Evolutionary conservation across 1,140 invertebrate species (phyloP).

Genomic region (Pygmarrhopalites habei): DNA sequence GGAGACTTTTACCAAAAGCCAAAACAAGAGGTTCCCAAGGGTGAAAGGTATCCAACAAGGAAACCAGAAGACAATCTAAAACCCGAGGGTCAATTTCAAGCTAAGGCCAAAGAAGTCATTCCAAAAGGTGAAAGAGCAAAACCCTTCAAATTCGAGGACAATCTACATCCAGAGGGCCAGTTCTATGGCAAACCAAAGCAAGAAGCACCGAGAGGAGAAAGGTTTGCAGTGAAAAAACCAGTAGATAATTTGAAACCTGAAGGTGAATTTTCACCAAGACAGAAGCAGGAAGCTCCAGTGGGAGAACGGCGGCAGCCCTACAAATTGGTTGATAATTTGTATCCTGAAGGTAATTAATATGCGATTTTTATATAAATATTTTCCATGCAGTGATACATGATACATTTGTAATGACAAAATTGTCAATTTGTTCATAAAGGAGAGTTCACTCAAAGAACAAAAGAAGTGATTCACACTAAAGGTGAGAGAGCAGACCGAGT

Average conservation of each 20-base stretch:
- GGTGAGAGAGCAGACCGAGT: slow-evolving; percentile 54
- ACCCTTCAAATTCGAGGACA: slow-evolving; percentile 47
- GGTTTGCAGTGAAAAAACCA: slow-evolving; percentile 44
- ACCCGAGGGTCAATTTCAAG: slow-evolving; percentile 48
- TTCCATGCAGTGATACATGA: too few species aligned
- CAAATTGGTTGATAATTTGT: slow-evolving; percentile 47
- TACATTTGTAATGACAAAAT: too few species aligned
- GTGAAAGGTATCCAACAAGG: slow-evolving; percentile 17
- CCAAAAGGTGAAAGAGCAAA: slow-evolving; percentile 41
- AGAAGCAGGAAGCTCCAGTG: slow-evolving; percentile 34
- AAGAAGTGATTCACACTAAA: slow-evolving; percentile 11
- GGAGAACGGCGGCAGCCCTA: slow-evolving; percentile 47
- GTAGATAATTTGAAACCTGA: slow-evolving; percentile 50
- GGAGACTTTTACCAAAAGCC: slow-evolving; percentile 37
- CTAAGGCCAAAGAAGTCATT: slow-evolving; percentile 10
- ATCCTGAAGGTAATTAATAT: slow-evolving; percentile 43
- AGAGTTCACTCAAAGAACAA: slow-evolving; percentile 15
- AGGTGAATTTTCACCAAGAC: slow-evolving; percentile 34
- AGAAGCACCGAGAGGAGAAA: slow-evolving; percentile 41
- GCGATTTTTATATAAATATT: too few species aligned
- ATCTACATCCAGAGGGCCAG: slow-evolving; percentile 42
- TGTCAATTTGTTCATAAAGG: slow-evolving; percentile 11
- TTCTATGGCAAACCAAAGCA: slow-evolving; percentile 28
- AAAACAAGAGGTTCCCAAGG: slow-evolving; percentile 3
- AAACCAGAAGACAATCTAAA: slow-evolving; percentile 40